phyloP scores from a whole-genome alignment of 2,888 invertebrate species.

The Drosophila mimetica region DNA sequence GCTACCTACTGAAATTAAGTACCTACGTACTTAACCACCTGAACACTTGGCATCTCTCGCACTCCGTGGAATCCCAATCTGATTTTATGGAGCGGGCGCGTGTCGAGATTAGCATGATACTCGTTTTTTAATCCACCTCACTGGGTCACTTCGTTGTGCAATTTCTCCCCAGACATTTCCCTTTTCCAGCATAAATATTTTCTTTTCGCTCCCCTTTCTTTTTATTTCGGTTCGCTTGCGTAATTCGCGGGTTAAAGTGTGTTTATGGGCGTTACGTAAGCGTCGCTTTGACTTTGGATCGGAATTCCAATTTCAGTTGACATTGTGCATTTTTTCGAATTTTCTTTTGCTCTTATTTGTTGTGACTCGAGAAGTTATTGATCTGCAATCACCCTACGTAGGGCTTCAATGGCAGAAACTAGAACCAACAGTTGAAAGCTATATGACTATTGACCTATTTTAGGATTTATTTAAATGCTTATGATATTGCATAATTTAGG shows the following conservation, averaged over 20 bases:
- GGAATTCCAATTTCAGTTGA: conserved; percentile 50
- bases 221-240: conserved; percentile 13
- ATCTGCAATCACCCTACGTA: conserved; percentile 51
- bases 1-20: too few species aligned
- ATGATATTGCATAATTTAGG: conserved; percentile 5
- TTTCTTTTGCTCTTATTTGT: conserved; percentile 13
- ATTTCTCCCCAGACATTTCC: conserved; percentile 41
- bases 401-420: conserved; percentile 9
- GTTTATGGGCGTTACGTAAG: conserved; percentile 61
- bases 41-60: background rate
- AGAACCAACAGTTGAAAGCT: background rate
- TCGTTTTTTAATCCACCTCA: conserved; percentile 6
- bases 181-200: conserved; percentile 30
- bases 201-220: conserved; percentile 27
- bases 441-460: conserved; percentile 14
- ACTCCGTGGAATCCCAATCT: background rate
- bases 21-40: too few species aligned
- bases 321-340: conserved; percentile 53
- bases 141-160: conserved; percentile 43
- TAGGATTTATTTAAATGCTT: background rate
- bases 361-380: conserved; percentile 34
- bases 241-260: conserved; percentile 22
- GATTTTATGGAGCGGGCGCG: conserved; percentile 30
- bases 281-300: conserved; percentile 73
- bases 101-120: conserved; percentile 28